A percentile compares a stretch with the other conserved stretches of the same genome.
phyloP scores from a whole-genome alignment of 2,113 vertebrate species.

The Rhinopomastus cyanomelas region DNA sequence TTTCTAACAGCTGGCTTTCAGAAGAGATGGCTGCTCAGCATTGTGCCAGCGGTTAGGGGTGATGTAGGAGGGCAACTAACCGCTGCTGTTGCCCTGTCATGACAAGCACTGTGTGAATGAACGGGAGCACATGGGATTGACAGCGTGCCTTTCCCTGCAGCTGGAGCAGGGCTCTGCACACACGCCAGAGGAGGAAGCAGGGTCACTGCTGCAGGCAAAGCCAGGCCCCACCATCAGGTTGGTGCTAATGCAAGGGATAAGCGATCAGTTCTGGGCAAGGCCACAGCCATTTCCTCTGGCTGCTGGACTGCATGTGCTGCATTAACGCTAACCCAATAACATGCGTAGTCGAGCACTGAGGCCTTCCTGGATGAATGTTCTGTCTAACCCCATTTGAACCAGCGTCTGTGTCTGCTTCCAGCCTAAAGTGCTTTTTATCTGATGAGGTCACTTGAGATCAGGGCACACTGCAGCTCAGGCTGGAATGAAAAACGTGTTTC shows the following conservation, averaged over 20 bases:
- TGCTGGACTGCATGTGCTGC: neutral
- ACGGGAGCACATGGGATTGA: neutral
- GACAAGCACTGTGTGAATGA: neutral
- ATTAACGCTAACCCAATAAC: neutral
- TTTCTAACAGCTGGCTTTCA: neutral
- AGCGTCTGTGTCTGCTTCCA: neutral
- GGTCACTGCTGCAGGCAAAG: neutral
- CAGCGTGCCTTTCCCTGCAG: too few species aligned
- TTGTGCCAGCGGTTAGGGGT: neutral
- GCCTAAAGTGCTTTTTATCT: neutral
- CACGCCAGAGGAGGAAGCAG: neutral
- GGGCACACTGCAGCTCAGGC: neutral
- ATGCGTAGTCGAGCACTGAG: accelerated
- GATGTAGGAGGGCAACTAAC: neutral
- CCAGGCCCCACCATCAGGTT: neutral
- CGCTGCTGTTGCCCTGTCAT: neutral
- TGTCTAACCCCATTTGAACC: neutral
- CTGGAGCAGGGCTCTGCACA: neutral
- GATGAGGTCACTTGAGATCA: neutral
- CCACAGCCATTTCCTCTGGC: neutral
- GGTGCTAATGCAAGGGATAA: neutral
- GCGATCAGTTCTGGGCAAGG: neutral
- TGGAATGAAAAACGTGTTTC: neutral
- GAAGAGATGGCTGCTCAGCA: neutral
- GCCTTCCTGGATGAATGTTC: neutral